Conservation (phyloP, 2,113 vertebrate species). For the Trinectes maculatus region DNA sequence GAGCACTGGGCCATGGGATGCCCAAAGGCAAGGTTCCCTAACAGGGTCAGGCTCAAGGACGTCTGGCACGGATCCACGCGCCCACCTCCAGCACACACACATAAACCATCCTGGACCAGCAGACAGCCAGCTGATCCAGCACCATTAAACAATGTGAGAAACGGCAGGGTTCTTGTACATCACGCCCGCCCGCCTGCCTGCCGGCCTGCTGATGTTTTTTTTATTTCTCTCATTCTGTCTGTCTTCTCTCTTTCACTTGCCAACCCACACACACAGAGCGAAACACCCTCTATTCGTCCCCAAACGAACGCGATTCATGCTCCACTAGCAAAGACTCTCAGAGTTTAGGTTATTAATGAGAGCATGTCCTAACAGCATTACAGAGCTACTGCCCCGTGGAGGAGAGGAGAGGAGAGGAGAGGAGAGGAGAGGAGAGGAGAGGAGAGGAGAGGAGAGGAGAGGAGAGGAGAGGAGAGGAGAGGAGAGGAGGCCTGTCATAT, state of each 20-base stretch:
- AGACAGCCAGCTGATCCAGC: slow-evolving; percentile 32
- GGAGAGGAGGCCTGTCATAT: too few relatives aligned
- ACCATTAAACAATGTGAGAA: slow-evolving; percentile 47
- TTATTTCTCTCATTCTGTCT: slow-evolving; percentile 23
- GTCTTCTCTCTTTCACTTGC: slow-evolving; percentile 13
- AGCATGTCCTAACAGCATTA: slow-evolving; percentile 74
- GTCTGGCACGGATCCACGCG: slow-evolving; percentile 42
- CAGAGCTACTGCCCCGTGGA: slow-evolving; percentile 60
- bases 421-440: background rate
- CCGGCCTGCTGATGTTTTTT: too few relatives aligned
- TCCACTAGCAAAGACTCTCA: slow-evolving; percentile 67
- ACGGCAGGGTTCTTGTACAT: slow-evolving; percentile 46
- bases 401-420: slow-evolving; percentile 5
- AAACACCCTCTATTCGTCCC: slow-evolving; percentile 74
- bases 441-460: background rate
- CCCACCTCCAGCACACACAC: slow-evolving; percentile 40
- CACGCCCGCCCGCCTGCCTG: slow-evolving; percentile 29
- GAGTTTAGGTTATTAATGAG: slow-evolving; percentile 77
- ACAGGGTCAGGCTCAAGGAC: slow-evolving; percentile 70
- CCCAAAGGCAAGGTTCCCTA: slow-evolving; percentile 70
- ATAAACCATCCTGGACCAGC: slow-evolving; percentile 37
- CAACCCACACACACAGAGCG: slow-evolving; percentile 24
- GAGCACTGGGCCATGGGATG: slow-evolving; percentile 63
- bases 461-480: background rate
- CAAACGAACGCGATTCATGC: slow-evolving; percentile 66